Evolutionary conservation across 2,797 vertebrate species (phyloP).

Genomic region (Sciaenops ocellatus): DNA sequence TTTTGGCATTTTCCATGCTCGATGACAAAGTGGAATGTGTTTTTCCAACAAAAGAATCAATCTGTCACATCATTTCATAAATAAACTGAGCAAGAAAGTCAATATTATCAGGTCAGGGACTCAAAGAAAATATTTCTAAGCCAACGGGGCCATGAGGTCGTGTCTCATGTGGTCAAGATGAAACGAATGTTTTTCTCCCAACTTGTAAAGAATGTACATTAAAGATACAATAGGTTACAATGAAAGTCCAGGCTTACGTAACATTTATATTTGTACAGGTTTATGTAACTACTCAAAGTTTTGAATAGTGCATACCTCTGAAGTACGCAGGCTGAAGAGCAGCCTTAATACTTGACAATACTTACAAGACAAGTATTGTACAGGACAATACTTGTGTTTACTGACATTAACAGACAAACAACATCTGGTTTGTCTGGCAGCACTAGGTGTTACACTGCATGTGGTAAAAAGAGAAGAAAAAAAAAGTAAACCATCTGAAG

Average conservation of each 20-base stretch:
- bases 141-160: not conserved
- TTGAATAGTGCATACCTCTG: conserved; percentile 12
- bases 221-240: not conserved
- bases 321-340: not conserved
- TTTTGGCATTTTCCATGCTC: conserved; percentile 1
- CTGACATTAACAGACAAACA: conserved; percentile 29
- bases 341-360: too few relatives aligned
- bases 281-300: conserved; percentile 34
- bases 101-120: not conserved
- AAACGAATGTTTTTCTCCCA: conserved; percentile 4
- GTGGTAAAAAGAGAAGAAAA: conserved; percentile 21
- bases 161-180: not conserved
- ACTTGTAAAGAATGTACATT: conserved; percentile 1
- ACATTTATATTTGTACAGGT: conserved; percentile 3
- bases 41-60: not conserved
- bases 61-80: not conserved
- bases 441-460: conserved; percentile 37
- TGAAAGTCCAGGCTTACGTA: not conserved
- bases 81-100: not conserved
- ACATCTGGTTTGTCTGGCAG: conserved; percentile 57
- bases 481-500: conserved; percentile 40
- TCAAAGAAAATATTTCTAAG: conserved; percentile 3
- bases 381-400: conserved; percentile 4
- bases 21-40: not conserved
- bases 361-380: too few relatives aligned